phyloP scores from a whole-genome alignment of 1,140 invertebrate genomes.

The Helicoverpa zea region DNA sequence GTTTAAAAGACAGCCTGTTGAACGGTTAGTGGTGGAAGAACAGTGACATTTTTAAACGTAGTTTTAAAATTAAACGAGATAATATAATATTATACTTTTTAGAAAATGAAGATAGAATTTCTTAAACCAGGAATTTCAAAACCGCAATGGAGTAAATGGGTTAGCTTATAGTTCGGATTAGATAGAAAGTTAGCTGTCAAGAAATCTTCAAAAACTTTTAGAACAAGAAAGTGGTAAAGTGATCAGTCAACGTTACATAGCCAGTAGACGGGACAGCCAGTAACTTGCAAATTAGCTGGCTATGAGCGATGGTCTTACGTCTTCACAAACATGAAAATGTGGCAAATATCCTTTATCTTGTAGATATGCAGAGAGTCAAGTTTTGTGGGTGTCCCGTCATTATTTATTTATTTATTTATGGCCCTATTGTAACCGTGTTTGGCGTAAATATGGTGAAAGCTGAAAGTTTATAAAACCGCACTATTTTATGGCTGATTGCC shows the following conservation, averaged over 20 bases:
- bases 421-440: constrained; percentile 5
- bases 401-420: too few species aligned
- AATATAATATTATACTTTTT: too few species aligned
- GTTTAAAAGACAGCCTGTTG: background rate
- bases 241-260: constrained; percentile 42
- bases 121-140: too few species aligned
- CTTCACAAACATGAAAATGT: constrained; percentile 50
- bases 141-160: too few species aligned
- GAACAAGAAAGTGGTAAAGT: constrained; percentile 30
- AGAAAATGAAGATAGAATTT: too few species aligned
- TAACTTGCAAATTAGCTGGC: constrained; percentile 57
- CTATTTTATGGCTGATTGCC: constrained; percentile 19
- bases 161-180: background rate
- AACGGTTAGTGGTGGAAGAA: too few species aligned
- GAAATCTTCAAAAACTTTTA: constrained; percentile 9
- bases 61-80: too few species aligned
- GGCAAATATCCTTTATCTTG: constrained; percentile 50
- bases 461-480: constrained; percentile 31
- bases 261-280: constrained; percentile 38
- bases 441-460: constrained; percentile 16
- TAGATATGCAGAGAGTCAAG: too few species aligned
- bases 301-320: constrained; percentile 59
- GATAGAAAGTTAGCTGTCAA: background rate
- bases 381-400: too few species aligned
- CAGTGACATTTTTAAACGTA: too few species aligned